A percentile compares a stretch with the other conserved stretches of the same genome.
phyloP scores from a whole-genome alignment of 2,113 vertebrate genomes.

The Grammomys surdaster region DNA sequence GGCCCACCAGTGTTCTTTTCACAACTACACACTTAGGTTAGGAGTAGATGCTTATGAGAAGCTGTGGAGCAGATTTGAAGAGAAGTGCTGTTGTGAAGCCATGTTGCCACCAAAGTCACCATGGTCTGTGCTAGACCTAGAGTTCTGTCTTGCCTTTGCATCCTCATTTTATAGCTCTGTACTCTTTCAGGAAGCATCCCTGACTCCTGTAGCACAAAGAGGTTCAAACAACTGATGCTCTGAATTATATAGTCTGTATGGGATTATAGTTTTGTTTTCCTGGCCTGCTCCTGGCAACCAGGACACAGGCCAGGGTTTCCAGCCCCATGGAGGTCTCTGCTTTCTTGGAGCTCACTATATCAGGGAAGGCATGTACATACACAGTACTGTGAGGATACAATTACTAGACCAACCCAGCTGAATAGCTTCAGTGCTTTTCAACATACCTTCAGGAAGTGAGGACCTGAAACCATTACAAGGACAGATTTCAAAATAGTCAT shows the following conservation, averaged over 20 bases:
- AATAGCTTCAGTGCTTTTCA: neutral
- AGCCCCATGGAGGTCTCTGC: neutral
- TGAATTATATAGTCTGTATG: neutral
- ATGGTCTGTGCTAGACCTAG: neutral
- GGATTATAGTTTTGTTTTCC: neutral
- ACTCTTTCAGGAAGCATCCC: neutral
- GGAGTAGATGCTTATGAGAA: neutral
- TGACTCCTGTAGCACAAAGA: neutral
- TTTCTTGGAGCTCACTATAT: neutral
- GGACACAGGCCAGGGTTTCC: neutral
- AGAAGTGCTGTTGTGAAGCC: neutral
- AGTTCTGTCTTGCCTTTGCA: neutral
- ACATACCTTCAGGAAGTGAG: neutral
- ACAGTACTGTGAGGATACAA: neutral
- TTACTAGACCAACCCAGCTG: neutral
- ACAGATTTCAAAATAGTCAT: neutral
- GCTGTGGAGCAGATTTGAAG: neutral
- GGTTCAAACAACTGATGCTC: neutral
- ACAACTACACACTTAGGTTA: neutral
- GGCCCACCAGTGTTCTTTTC: neutral
- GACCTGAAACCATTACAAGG: neutral
- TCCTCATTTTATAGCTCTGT: neutral
- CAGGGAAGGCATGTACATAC: neutral
- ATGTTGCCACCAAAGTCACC: neutral
- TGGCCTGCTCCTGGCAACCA: neutral